These are phyloP conservation scores for Trichonephila clavata DNA, from an alignment of 1,140 invertebrate genomes.

Conservation along the genomic window DNA sequence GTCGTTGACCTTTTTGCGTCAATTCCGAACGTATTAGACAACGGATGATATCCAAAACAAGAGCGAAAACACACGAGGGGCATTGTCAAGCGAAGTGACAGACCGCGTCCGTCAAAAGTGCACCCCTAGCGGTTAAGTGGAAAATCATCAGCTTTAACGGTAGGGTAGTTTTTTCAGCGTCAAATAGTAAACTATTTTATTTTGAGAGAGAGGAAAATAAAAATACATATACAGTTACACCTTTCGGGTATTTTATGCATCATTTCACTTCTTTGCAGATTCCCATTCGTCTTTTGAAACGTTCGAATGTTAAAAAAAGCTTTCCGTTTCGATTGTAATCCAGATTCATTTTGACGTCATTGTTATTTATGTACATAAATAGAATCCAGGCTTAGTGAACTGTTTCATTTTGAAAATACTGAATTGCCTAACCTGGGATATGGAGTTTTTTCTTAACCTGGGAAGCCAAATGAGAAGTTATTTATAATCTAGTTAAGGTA, in stretches of 20 bases:
- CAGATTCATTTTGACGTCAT: no score
- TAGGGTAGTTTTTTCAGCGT: neutral
- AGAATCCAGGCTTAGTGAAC: no score
- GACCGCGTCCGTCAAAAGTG: neutral
- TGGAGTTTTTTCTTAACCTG: no score
- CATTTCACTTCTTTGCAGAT: neutral
- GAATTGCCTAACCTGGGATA: no score
- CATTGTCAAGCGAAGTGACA: neutral
- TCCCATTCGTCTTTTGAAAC: no score
- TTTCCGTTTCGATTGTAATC: no score
- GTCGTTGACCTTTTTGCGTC: constrained; percentile 12
- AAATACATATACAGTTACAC: neutral
- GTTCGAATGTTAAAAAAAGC: no score
- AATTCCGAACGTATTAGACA: neutral
- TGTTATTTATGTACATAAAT: no score
- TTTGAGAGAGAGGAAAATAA: neutral
- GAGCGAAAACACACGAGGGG: neutral
- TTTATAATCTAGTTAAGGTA: no score
- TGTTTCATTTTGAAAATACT: no score
- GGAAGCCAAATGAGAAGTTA: no score
- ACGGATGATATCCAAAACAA: neutral
- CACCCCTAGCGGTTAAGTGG: neutral
- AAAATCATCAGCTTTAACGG: neutral
- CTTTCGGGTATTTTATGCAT: neutral
- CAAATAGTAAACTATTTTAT: neutral